Evolutionary conservation across 2,888 invertebrate genomes (phyloP).

Genomic region (Hypomecis punctinalis): DNA sequence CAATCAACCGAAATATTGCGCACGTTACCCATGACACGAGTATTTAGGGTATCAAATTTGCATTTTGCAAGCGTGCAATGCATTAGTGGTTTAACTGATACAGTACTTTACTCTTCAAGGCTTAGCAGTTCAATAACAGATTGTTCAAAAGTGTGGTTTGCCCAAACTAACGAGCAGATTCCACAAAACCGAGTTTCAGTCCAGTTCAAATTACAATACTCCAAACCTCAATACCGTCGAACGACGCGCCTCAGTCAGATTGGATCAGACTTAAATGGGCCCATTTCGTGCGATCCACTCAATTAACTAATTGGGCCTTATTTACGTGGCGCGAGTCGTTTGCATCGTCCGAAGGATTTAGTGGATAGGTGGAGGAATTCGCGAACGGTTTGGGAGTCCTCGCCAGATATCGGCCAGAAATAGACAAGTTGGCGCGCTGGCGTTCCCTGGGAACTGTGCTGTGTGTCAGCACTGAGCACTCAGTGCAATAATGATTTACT

Average conservation of each 20-base stretch:
- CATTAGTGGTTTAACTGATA: no score
- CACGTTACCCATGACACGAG: no score
- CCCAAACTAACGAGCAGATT: no score
- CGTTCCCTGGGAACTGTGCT: slow-evolving; percentile 34
- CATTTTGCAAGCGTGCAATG: no score
- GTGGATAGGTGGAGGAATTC: slow-evolving; percentile 29
- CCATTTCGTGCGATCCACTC: slow-evolving; percentile 24
- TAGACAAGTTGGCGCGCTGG: slow-evolving; percentile 39
- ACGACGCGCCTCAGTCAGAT: slow-evolving; percentile 15
- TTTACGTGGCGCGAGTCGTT: slow-evolving; percentile 24
- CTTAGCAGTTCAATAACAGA: no score
- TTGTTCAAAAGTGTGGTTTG: no score
- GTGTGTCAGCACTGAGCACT: not conserved
- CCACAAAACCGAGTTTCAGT: not conserved
- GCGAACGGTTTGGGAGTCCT: slow-evolving; percentile 32
- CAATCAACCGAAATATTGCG: no score
- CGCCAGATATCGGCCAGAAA: slow-evolving; percentile 40
- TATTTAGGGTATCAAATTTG: no score
- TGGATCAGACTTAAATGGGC: slow-evolving; percentile 20
- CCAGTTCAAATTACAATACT: not conserved
- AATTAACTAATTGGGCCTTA: slow-evolving; percentile 40
- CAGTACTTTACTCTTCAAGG: no score
- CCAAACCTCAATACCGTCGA: slow-evolving; percentile 9
- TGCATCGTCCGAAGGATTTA: slow-evolving; percentile 27
- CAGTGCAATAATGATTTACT: no score